These are phyloP conservation scores for Dipodomys ordii DNA, from an alignment of 2,113 vertebrate genomes.

Conservation along the genomic window DNA sequence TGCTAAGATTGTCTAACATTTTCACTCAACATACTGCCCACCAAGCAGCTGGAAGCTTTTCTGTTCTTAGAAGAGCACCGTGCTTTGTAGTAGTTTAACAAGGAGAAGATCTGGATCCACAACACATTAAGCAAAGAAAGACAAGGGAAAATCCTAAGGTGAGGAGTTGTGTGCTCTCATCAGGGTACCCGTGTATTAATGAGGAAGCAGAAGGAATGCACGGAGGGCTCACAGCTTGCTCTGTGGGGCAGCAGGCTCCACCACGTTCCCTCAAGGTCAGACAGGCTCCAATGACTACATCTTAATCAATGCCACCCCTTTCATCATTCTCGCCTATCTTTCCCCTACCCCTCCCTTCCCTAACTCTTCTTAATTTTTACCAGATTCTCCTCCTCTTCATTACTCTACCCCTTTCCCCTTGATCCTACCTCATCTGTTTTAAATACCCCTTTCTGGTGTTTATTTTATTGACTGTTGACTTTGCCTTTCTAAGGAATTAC, in stretches of 20 bases:
- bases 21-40: neutral
- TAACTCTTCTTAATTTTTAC: too few species aligned
- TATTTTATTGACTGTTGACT: too few species aligned
- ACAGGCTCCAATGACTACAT: neutral
- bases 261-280: neutral
- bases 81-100: neutral
- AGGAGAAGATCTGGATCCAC: neutral
- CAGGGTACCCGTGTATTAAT: neutral
- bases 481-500: too few species aligned
- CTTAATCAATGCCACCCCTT: too few species aligned
- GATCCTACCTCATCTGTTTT: too few species aligned
- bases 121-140: neutral
- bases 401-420: too few species aligned
- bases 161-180: neutral
- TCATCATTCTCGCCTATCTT: too few species aligned
- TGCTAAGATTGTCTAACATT: neutral
- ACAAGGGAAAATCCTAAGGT: neutral
- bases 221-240: neutral
- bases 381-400: too few species aligned
- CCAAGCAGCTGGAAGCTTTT: neutral
- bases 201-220: neutral
- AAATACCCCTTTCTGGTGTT: too few species aligned
- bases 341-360: too few species aligned
- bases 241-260: neutral
- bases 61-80: neutral